These are phyloP conservation scores for Netelia fuscicornis DNA, from an alignment of 2,888 invertebrate genomes.

Conservation along the genomic window DNA sequence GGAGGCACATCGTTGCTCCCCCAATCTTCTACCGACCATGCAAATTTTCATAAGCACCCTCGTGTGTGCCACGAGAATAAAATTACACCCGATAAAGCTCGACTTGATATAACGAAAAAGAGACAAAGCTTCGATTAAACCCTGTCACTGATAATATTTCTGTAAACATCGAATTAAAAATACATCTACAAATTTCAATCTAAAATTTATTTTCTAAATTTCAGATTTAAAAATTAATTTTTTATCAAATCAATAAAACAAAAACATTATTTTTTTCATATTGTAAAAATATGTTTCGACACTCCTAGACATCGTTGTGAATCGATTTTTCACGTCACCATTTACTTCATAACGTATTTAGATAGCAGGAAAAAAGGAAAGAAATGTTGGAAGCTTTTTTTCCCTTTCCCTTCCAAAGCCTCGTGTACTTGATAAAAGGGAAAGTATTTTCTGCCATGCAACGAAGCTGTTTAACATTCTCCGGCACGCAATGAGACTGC, in stretches of 20 bases:
- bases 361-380: not conserved
- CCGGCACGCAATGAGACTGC: conserved; percentile 5
- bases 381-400: not conserved
- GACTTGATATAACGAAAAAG: conserved; percentile 4
- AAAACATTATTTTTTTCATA: too few species aligned
- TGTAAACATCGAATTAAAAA: too few species aligned
- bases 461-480: conserved; percentile 24
- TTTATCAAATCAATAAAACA: too few species aligned
- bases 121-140: not conserved
- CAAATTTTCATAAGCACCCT: conserved; percentile 33
- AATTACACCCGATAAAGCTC: conserved; percentile 41
- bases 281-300: too few species aligned
- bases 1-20: conserved; percentile 7
- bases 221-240: too few species aligned
- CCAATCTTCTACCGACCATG: conserved; percentile 44
- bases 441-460: conserved; percentile 4
- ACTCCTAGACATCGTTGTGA: too few species aligned
- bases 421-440: not conserved
- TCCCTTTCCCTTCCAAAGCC: not conserved
- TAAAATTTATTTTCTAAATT: not conserved
- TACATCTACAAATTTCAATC: not conserved
- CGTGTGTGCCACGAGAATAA: conserved; percentile 25
- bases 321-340: not conserved
- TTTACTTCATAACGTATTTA: not conserved
- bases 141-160: not conserved